phyloP scores from a whole-genome alignment of 2,797 vertebrate genomes.

The Setipinna tenuifilis region DNA sequence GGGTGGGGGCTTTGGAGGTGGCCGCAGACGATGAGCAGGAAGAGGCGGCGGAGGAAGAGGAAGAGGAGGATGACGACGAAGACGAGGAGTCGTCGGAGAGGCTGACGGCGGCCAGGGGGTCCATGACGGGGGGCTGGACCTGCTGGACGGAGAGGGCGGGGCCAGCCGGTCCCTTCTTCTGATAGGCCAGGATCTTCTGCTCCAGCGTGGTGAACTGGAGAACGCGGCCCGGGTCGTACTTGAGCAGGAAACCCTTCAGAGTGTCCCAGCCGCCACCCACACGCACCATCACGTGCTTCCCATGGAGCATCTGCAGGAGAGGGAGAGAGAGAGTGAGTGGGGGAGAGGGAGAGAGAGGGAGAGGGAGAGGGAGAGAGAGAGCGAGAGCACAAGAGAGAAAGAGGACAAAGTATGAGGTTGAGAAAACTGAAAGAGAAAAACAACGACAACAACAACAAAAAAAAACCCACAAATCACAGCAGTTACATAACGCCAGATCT shows the following conservation, averaged over 20 bases:
- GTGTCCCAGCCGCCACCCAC: constrained; percentile 99
- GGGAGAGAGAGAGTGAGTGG: neutral
- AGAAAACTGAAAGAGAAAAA: too few species aligned
- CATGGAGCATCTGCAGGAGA: constrained; percentile 90
- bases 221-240: constrained; percentile 91
- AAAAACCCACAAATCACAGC: neutral
- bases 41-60: constrained; percentile 43
- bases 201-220: constrained; percentile 96
- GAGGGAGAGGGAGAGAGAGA: too few species aligned
- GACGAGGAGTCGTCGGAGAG: constrained; percentile 65
- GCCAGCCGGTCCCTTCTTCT: constrained; percentile 82
- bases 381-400: too few species aligned
- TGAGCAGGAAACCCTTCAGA: constrained; percentile 91
- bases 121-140: constrained; percentile 86
- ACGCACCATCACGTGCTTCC: constrained; percentile 98
- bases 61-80: constrained; percentile 59
- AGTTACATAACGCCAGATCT: neutral
- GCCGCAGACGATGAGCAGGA: constrained; percentile 21
- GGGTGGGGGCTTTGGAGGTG: constrained; percentile 48
- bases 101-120: constrained; percentile 85
- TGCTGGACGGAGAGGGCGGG: constrained; percentile 62
- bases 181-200: constrained; percentile 95
- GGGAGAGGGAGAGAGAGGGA: neutral
- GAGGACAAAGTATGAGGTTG: too few species aligned
- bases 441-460: too few species aligned